These are phyloP conservation scores for Columba livia DNA, from an alignment of 2,113 vertebrate genomes.

Conservation along the genomic window DNA sequence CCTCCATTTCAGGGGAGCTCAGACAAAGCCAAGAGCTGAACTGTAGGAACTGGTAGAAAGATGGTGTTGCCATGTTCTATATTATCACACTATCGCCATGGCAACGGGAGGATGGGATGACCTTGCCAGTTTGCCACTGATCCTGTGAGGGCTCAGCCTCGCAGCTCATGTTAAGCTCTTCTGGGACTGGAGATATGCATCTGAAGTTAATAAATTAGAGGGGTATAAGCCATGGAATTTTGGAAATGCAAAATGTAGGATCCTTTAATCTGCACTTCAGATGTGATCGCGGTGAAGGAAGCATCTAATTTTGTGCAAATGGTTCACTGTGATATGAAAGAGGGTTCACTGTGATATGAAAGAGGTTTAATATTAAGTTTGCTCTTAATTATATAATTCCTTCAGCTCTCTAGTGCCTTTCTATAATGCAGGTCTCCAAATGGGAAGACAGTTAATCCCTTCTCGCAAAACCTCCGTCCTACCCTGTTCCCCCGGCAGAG, in stretches of 20 bases:
- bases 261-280: not conserved
- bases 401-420: not conserved
- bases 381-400: not conserved
- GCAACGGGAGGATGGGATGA: constrained; percentile 51
- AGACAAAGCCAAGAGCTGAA: constrained; percentile 19
- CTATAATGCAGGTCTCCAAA: accelerated
- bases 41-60: not conserved
- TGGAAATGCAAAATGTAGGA: not conserved
- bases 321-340: not conserved
- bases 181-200: not conserved
- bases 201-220: not conserved
- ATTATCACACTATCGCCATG: constrained; percentile 36
- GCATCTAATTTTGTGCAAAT: not conserved
- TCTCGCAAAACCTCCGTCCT: not conserved
- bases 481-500: accelerated
- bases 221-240: not conserved
- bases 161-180: not conserved
- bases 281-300: not conserved
- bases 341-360: not conserved
- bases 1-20: not conserved
- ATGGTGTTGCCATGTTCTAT: constrained; percentile 8
- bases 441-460: not conserved
- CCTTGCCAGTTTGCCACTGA: constrained; percentile 47
- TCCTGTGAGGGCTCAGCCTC: constrained; percentile 42
- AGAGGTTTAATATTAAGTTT: not conserved